These are phyloP conservation scores for Heliconius congener DNA, from an alignment of 1,140 invertebrate species.

Conservation along the genomic window DNA sequence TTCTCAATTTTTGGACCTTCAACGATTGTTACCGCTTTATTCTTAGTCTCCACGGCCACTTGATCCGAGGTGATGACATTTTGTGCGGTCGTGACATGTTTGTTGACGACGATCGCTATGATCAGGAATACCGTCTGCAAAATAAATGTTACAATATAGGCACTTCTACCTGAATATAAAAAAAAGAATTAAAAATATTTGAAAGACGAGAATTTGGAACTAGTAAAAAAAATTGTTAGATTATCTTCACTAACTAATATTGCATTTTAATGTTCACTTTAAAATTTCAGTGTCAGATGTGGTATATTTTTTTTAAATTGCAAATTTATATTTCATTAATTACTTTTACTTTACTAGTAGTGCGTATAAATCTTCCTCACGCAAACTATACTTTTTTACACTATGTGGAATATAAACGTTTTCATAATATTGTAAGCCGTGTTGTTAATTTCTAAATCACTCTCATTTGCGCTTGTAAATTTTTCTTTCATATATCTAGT, in stretches of 20 bases:
- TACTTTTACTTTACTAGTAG: constrained; percentile 28
- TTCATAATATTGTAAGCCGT: neutral
- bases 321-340: constrained; percentile 19
- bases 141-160: constrained; percentile 31
- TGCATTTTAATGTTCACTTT: no score
- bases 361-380: constrained; percentile 17
- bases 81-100: constrained; percentile 59
- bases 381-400: constrained; percentile 8
- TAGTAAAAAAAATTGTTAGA: no score
- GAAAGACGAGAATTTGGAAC: no score
- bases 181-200: neutral
- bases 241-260: no score
- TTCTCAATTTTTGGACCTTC: constrained; percentile 58
- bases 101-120: constrained; percentile 70
- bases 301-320: constrained; percentile 13
- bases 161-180: neutral
- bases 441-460: constrained; percentile 4
- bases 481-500: neutral
- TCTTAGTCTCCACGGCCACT: constrained; percentile 62
- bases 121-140: constrained; percentile 77
- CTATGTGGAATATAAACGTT: neutral
- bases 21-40: constrained; percentile 56
- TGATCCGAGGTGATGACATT: constrained; percentile 59
- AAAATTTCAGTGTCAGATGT: neutral
- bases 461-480: neutral